Evolutionary conservation across 1,140 invertebrate genomes (phyloP), one percentile per base, ranked within the genome.

Genomic region (Heliothis subflexa): DNA sequence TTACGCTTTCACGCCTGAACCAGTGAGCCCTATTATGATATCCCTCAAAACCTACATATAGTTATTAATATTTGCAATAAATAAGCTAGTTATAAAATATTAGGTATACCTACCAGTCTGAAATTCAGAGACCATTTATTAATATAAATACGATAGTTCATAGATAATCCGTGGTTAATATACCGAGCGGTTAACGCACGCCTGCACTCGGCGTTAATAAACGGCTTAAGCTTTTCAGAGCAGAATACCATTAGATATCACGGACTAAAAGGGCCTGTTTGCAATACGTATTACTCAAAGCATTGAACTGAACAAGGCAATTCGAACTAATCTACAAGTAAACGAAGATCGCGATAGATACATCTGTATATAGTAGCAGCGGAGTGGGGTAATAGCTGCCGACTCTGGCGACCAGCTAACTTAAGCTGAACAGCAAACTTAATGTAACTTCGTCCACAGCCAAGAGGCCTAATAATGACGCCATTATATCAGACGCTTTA

Each of bases 251-350:
- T 68, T 79, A 68, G 71, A 61, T 54, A 55, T 75, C 70, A 50
- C 77, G 70, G 68, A 79, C 64, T 72, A 68, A 82, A 86, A 77
- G 74, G 73, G 61, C 73, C 54, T 84, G 81, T 84, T 88, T 85
- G 79, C 78, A 66, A 72, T 80, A 83, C 78, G 80, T 84, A 86
- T 87, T 87, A 87, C 80, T 61, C 81, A 72, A 85, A 54, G 81
- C 83, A 83, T 82, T 81, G 80, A 79, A 76, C 81, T 84, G 80
- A 72, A 87, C 81, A 81, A 86, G 80, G 84, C 82, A 82, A 83
- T 86, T 83, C 81, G 64, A 83, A 85, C 81, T 86, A 85, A 86
- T 84, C 85, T 85, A 76, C 76, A 79, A 83, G 81, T 70, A 80
- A 83, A 82, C 75, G 64, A 72, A 74, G 80, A 77, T 82, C 71